Base-by-base conservation (phyloP, 2,888 invertebrate species). In the Coelopa pilipes region DNA sequence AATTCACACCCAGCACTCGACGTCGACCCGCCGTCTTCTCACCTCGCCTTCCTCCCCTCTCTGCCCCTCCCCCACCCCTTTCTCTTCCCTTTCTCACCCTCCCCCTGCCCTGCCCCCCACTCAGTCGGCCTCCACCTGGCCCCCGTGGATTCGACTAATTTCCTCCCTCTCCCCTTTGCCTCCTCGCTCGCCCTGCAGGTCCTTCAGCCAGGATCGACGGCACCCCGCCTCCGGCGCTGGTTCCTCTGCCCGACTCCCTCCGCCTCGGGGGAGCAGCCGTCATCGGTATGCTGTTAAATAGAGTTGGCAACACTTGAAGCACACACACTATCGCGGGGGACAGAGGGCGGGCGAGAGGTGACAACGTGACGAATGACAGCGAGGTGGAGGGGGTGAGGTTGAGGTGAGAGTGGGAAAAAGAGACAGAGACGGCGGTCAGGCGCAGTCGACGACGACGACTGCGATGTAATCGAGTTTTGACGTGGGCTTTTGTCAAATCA, bases 241-340 rank as follows among this genome's bases (percentile, higher is more conserved):
- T 45, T 50, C 74, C 13, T 12, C 62, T 21, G 11, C 24, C 1
- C 62, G 9, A 24, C 34, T 34, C 34, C 4, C 34, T 34, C 71
- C 15, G 46, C 46, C 57, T 3, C 66, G 9, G 2, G 57, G 24
- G 21, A 72, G 24, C 50, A 53, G 70, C 79, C 84, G 83, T 84
- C 83, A 82, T 84, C 83, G 80, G 84, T 81, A 83, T 81, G 81
- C 81, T 82, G 82, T 84, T 82, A 83, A 85, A 83, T 83, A 83
- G 83, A 84, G 82, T 84, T 84, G 84, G 84, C 84, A 84, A 83
- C 85, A 84, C 84, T 84, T 83, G 82, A 83, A 81, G 83, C 81
- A 82, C 80, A 76, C 73, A 50, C 75, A 50, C 45, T 46, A 80
- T 78, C 53, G 68, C 70, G 49, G 24, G 34, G 72, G 9, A 24